Evolutionary conservation across 2,113 vertebrate genomes (phyloP).

Genomic region (Misgurnus mizolepis): DNA sequence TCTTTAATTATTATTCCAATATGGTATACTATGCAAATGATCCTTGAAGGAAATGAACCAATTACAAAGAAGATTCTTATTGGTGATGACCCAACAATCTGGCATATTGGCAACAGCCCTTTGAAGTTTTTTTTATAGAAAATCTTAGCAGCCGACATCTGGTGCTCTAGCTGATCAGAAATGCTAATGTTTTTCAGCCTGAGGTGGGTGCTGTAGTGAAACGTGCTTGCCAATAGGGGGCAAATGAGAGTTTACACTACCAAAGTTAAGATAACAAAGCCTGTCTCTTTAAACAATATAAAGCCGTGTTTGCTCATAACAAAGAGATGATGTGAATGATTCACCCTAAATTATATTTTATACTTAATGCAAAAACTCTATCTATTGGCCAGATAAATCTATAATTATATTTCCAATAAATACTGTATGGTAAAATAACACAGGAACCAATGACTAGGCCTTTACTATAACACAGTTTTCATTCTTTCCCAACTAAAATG

Average conservation of each 20-base stretch:
- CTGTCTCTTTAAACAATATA: neutral
- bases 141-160: conserved; percentile 48
- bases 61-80: conserved; percentile 52
- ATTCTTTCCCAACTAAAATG: no score
- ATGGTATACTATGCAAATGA: neutral
- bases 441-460: no score
- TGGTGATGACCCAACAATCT: conserved; percentile 50
- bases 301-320: no score
- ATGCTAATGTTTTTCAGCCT: conserved; percentile 19
- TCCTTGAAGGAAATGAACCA: conserved; percentile 41
- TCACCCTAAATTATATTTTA: no score
- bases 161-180: conserved; percentile 42
- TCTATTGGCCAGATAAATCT: no score
- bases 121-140: conserved; percentile 48
- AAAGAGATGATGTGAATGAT: no score
- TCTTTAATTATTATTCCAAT: neutral
- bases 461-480: no score
- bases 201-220: conserved; percentile 24
- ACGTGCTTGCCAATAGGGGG: conserved; percentile 48
- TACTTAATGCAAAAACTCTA: no score
- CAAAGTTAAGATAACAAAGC: neutral
- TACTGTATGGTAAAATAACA: no score
- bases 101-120: conserved; percentile 18
- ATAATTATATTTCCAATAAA: no score
- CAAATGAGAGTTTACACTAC: conserved; percentile 36